Evolutionary conservation across 2,113 vertebrate genomes (phyloP).

Genomic region (Catagonus wagneri): DNA sequence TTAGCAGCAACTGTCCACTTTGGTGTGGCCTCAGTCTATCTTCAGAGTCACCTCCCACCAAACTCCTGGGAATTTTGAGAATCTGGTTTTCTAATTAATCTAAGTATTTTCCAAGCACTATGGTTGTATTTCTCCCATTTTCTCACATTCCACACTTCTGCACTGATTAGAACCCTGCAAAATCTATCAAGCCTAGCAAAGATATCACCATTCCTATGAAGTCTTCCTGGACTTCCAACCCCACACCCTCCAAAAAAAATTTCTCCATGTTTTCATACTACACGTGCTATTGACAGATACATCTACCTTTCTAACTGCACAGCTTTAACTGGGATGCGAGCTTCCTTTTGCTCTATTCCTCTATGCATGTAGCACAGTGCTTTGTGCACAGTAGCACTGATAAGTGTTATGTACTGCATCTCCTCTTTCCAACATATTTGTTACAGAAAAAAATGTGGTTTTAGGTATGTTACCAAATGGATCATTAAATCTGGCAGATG

Average conservation of each 20-base stretch:
- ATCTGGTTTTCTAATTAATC: background rate
- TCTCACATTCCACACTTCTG: background rate
- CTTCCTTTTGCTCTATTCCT: background rate
- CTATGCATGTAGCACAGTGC: too few species aligned
- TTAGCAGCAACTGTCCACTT: background rate
- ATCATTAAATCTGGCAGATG: background rate
- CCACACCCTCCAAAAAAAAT: background rate
- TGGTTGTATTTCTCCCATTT: background rate
- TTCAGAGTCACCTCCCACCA: background rate
- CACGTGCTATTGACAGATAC: background rate
- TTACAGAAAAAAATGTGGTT: background rate
- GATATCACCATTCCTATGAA: background rate
- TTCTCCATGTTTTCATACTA: background rate
- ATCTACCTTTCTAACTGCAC: background rate
- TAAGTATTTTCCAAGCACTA: background rate
- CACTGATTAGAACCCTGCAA: background rate
- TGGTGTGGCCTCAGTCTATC: background rate
- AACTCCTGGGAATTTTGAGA: background rate
- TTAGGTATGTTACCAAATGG: background rate
- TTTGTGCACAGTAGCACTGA: background rate
- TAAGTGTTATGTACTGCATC: background rate
- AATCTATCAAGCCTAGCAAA: background rate
- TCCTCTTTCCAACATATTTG: background rate
- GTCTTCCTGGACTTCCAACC: background rate
- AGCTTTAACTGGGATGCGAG: rapidly evolving